Evolutionary conservation across 2,113 vertebrate genomes (phyloP).

Genomic region (Thinocorus orbignyianus): DNA sequence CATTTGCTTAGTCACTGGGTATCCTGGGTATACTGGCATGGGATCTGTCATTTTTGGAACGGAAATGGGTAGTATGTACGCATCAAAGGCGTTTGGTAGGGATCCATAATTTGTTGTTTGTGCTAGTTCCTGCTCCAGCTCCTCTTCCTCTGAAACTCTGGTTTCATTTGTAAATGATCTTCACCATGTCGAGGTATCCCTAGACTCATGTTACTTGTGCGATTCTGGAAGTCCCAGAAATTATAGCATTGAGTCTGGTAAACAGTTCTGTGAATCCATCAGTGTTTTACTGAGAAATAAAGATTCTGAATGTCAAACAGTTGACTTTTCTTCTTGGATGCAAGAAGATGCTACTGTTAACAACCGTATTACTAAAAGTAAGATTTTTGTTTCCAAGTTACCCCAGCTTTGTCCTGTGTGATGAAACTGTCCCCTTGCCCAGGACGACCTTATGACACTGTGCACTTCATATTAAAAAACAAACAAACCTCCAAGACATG

Average conservation of each 20-base stretch:
- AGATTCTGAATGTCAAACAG: background rate
- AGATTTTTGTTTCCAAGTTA: background rate
- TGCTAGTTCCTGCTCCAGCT: background rate
- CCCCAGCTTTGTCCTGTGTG: background rate
- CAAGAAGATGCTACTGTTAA: background rate
- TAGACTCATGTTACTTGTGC: background rate
- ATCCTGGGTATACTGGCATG: background rate
- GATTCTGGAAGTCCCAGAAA: background rate
- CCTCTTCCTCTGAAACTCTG: background rate
- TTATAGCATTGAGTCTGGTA: background rate
- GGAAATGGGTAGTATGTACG: background rate
- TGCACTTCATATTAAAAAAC: background rate
- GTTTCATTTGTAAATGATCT: background rate
- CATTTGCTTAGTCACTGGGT: background rate
- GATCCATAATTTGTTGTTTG: background rate
- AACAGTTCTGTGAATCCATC: background rate
- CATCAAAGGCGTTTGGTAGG: background rate
- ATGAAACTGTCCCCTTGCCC: background rate
- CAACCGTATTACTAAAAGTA: background rate
- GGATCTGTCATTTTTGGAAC: background rate
- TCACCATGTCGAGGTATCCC: background rate
- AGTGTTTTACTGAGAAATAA: background rate
- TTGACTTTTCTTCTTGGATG: background rate
- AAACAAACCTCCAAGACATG: background rate
- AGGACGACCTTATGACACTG: background rate